These are phyloP conservation scores for Orgyia antiqua DNA, from an alignment of 2,888 invertebrate species.

Conservation along the genomic window DNA sequence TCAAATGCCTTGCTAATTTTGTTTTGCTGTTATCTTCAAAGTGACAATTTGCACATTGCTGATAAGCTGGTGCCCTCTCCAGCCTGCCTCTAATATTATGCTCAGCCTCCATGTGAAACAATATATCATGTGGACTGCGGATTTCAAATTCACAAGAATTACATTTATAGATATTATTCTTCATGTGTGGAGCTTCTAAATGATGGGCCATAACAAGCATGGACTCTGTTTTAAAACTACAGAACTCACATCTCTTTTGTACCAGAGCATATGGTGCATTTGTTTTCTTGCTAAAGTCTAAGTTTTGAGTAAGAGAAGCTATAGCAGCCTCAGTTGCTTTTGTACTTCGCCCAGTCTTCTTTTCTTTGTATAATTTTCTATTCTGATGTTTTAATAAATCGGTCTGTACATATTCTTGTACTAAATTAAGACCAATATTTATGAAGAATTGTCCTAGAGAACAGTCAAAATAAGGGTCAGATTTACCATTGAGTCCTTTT, in stretches of 20 bases:
- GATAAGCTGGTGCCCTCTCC: constrained; percentile 92
- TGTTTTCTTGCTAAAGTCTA: constrained; percentile 92
- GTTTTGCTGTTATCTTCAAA: constrained; percentile 97
- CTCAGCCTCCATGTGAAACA: constrained; percentile 96
- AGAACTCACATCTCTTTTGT: constrained; percentile 92
- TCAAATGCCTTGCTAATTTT: constrained; percentile 91
- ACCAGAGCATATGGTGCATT: constrained; percentile 89
- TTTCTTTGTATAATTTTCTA: constrained; percentile 88
- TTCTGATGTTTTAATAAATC: constrained; percentile 94
- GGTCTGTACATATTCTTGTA: constrained; percentile 95
- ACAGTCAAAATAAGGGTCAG: constrained; percentile 89
- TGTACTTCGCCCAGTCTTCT: constrained; percentile 79
- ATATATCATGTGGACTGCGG: constrained; percentile 92
- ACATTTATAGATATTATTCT: constrained; percentile 91
- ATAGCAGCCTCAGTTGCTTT: constrained; percentile 89
- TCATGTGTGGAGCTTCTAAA: constrained; percentile 95
- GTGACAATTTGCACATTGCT: constrained; percentile 96
- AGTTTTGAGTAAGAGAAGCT: constrained; percentile 89
- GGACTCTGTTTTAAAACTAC: constrained; percentile 95
- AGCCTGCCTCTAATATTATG: constrained; percentile 93
- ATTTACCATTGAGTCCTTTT: constrained; percentile 68
- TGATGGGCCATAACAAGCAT: constrained; percentile 92
- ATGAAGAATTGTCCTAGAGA: constrained; percentile 94
- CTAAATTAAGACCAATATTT: constrained; percentile 94
- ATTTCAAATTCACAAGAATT: constrained; percentile 92